Evolutionary conservation across 2,797 vertebrate species (phyloP), one percentile per base, ranked within the genome.

Genomic region (Tolypeutes matacus): DNA sequence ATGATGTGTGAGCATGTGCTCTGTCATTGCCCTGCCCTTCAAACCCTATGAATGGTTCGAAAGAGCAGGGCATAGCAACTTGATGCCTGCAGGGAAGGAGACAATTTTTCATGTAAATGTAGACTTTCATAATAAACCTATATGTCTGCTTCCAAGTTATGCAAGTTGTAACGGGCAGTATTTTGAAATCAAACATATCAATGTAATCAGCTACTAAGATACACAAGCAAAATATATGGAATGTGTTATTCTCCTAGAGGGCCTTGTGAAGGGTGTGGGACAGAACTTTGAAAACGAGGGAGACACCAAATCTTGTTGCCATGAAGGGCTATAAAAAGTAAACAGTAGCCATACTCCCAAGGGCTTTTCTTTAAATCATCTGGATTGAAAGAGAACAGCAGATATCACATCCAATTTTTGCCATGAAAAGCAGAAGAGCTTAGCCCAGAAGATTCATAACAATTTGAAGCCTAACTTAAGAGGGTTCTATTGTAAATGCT

Each of bases 101-200:
- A 85, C 17, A 64, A 29, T 49, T 89, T 94, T 94, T 93, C 36
- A 64, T 93, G 51, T 93, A 92, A 94, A 96, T 96, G 58, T 34
- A 82, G 78, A 49, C 77, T 96, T 94, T 95, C 36, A 9, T 90
- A 92, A 92, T 89, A 86, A 91, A 92, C 80, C 12, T 0, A 60
- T 89, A 75, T 77, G 58, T 72, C 51, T 36, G 31, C 17, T 92
- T 96, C 96, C 91, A 86, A 83, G 46, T 51, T 27, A 34, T 85
- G 34, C 96, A 65, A 93, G 96, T 94, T 95, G n/a, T 75, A 89
- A 96, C 97, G 2, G 78, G 94, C 89, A 89, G 34, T 96, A 94
- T 97, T 95, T 96, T 97, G 95, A 93, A 96, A 97, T 96, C 87
- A 97, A 95, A 65, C 58, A 46, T 69, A 29, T 18, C 60, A 39